Percentiles rank a stretch among this genome's conserved stretches.
phyloP scores from a whole-genome alignment of 2,113 vertebrate genomes.

The Furnarius figulus region DNA sequence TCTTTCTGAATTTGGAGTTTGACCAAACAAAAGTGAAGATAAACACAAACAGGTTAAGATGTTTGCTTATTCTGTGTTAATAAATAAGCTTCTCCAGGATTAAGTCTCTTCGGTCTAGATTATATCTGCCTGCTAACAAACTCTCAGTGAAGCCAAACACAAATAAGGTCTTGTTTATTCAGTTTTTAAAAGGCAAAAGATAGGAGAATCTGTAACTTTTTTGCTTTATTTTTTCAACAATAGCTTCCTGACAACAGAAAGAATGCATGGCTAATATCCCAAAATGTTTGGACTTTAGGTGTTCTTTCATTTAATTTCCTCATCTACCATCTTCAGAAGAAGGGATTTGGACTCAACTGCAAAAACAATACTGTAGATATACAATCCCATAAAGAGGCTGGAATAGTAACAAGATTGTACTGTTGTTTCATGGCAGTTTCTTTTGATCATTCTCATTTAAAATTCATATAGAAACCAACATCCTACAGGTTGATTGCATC shows the following conservation, averaged over 20 bases:
- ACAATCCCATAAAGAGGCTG: neutral
- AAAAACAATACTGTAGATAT: neutral
- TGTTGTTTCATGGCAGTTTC: neutral
- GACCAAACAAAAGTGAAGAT: neutral
- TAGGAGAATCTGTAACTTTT: neutral
- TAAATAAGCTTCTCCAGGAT: constrained; percentile 7
- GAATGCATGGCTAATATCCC: neutral
- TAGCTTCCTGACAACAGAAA: neutral
- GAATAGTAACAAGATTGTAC: neutral
- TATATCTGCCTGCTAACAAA: neutral
- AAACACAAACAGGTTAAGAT: constrained; percentile 17
- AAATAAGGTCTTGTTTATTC: neutral
- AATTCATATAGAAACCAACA: neutral
- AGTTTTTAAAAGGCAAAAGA: neutral
- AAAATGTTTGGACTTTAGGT: neutral
- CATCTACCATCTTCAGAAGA: neutral
- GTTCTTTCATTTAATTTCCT: neutral
- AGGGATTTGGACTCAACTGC: neutral
- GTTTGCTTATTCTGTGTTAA: constrained; percentile 29
- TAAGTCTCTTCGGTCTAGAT: constrained; percentile 22
- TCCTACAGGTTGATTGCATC: neutral
- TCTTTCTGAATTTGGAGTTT: neutral
- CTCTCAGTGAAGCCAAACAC: neutral
- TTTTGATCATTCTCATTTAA: neutral
- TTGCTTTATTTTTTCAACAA: neutral